These are phyloP conservation scores for Leptonema lineaticorne DNA, from an alignment of 1,140 invertebrate species.

Conservation along the genomic window DNA sequence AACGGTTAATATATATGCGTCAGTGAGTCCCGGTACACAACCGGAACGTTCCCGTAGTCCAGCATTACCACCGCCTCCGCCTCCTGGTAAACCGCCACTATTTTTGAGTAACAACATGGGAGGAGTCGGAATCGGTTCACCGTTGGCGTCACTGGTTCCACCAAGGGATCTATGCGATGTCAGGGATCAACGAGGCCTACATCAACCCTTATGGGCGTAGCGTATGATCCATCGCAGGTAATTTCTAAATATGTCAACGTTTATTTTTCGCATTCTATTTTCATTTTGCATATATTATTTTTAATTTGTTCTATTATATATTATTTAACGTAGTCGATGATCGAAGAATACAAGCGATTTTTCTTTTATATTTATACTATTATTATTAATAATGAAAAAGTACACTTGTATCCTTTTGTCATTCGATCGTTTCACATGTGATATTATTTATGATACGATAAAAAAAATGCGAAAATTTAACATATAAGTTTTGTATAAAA, in stretches of 20 bases:
- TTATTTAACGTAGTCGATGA: too few relatives aligned
- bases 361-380: not conserved
- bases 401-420: not conserved
- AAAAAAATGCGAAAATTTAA: not conserved
- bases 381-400: not conserved
- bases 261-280: too few relatives aligned
- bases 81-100: conserved; percentile 57
- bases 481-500: not conserved
- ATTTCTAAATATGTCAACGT: too few relatives aligned
- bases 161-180: conserved; percentile 69
- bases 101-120: conserved; percentile 48
- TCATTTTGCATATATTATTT: too few relatives aligned
- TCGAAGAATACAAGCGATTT: too few relatives aligned
- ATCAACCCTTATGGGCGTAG: conserved; percentile 74
- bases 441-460: too few relatives aligned
- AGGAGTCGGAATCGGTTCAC: conserved; percentile 45
- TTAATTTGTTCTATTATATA: too few relatives aligned
- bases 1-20: conserved; percentile 67
- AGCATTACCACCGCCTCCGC: conserved; percentile 62
- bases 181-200: conserved; percentile 91
- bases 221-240: conserved; percentile 61
- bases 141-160: conserved; percentile 46
- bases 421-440: not conserved
- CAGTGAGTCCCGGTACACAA: conserved; percentile 55
- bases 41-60: conserved; percentile 63